Percentiles rank a stretch among this genome's conserved stretches.
phyloP scores from a whole-genome alignment of 2,113 vertebrate genomes.

The Fulica atra region DNA sequence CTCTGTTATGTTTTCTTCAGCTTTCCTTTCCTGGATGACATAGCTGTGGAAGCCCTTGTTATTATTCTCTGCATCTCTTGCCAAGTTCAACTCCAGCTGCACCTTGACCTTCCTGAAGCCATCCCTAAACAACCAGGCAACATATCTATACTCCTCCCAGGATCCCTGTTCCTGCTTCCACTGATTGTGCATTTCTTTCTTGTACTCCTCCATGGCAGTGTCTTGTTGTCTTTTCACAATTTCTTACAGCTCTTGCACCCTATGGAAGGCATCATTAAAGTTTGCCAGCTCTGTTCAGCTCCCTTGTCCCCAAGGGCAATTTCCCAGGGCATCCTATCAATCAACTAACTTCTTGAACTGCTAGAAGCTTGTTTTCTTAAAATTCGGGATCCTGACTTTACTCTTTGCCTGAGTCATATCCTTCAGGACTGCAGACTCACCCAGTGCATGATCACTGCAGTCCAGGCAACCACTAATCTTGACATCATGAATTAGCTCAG shows the following conservation, averaged over 20 bases:
- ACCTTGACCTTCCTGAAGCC: background rate
- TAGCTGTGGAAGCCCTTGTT: background rate
- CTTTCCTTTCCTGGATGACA: background rate
- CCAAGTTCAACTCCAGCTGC: background rate
- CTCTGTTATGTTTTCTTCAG: background rate
- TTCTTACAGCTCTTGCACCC: background rate
- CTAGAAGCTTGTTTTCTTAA: too few species aligned
- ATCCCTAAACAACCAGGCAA: background rate
- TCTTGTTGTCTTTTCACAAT: background rate
- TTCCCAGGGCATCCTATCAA: too few species aligned
- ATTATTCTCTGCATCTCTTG: background rate
- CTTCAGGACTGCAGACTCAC: background rate
- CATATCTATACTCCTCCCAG: background rate
- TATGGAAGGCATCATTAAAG: too few species aligned
- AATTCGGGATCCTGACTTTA: too few species aligned
- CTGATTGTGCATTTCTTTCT: background rate
- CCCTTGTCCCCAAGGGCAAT: too few species aligned
- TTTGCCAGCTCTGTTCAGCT: too few species aligned
- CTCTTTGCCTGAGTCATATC: background rate
- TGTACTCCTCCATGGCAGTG: background rate
- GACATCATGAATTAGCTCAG: accelerated
- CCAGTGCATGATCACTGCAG: background rate
- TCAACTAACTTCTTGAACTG: too few species aligned
- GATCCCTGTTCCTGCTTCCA: background rate
- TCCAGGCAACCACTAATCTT: background rate